Evolutionary conservation across 2,888 invertebrate species (phyloP).

Genomic region (Tanypteryx hageni): DNA sequence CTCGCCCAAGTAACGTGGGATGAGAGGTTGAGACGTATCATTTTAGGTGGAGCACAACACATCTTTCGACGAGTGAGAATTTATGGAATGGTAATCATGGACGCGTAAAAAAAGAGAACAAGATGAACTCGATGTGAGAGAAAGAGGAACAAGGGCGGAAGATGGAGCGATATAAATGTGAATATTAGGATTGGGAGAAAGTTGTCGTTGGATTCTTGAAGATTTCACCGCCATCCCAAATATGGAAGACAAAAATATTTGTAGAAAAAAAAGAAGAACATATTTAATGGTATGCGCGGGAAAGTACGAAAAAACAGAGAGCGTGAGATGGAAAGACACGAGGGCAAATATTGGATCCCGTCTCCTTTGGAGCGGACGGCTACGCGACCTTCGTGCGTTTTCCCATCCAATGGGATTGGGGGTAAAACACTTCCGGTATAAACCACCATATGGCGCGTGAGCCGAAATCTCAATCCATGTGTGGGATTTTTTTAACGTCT

Average conservation of each 20-base stretch:
- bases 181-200: neutral
- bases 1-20: too few relatives aligned
- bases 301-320: neutral
- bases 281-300: neutral
- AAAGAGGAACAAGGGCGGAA: neutral
- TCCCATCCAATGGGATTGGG: neutral
- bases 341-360: neutral
- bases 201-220: neutral
- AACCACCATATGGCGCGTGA: slow-evolving; percentile 23
- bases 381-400: neutral
- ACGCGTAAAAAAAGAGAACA: too few relatives aligned
- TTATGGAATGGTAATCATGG: too few relatives aligned
- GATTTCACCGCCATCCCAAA: neutral
- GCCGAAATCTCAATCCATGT: neutral
- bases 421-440: neutral
- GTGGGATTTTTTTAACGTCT: neutral
- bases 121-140: too few relatives aligned
- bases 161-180: neutral
- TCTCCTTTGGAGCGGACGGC: neutral
- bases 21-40: too few relatives aligned
- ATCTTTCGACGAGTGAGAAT: too few relatives aligned
- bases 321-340: neutral
- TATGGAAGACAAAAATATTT: slow-evolving; percentile 8
- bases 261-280: neutral
- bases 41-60: too few relatives aligned